These are phyloP conservation scores for Drosophila robusta DNA, from an alignment of 2,888 invertebrate species.

Conservation along the genomic window DNA sequence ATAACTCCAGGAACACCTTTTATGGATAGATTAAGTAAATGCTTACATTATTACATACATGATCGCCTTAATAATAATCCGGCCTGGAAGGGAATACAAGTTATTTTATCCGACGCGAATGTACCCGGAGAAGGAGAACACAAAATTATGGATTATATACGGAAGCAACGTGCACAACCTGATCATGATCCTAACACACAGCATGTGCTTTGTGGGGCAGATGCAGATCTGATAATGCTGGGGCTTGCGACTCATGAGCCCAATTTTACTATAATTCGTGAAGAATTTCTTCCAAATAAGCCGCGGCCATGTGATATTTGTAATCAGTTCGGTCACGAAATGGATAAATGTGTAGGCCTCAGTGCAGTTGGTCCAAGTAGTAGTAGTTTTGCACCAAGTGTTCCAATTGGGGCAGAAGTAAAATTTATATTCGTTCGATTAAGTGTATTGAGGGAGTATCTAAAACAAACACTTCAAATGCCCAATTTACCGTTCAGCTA, in stretches of 20 bases:
- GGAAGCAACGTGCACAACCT: conserved; percentile 97
- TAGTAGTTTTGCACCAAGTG: conserved; percentile 85
- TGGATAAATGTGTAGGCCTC: conserved; percentile 95
- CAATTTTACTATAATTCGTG: conserved; percentile 98
- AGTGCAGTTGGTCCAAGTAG: conserved; percentile 86
- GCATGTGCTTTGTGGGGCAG: conserved; percentile 99
- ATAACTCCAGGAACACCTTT: conserved; percentile 99
- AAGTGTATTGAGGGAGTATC: conserved; percentile 96
- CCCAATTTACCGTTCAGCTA: conserved; percentile 96
- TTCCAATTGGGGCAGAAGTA: conserved; percentile 90
- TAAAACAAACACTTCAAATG: conserved; percentile 95
- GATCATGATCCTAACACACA: conserved; percentile 99
- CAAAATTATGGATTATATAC: conserved; percentile 99
- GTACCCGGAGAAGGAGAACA: conserved; percentile 99
- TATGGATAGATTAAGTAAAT: conserved; percentile 94
- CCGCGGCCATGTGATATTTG: conserved; percentile 98
- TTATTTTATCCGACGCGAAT: conserved; percentile 99
- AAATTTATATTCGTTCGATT: conserved; percentile 97
- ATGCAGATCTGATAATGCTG: conserved; percentile 99
- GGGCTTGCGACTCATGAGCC: conserved; percentile 99
- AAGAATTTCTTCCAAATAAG: conserved; percentile 99
- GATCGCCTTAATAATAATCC: conserved; percentile 93
- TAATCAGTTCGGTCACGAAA: conserved; percentile 95
- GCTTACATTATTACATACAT: conserved; percentile 87
- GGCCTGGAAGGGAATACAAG: conserved; percentile 97